These are phyloP conservation scores for Tachycineta bicolor DNA, from an alignment of 2,113 vertebrate species.

Conservation along the genomic window DNA sequence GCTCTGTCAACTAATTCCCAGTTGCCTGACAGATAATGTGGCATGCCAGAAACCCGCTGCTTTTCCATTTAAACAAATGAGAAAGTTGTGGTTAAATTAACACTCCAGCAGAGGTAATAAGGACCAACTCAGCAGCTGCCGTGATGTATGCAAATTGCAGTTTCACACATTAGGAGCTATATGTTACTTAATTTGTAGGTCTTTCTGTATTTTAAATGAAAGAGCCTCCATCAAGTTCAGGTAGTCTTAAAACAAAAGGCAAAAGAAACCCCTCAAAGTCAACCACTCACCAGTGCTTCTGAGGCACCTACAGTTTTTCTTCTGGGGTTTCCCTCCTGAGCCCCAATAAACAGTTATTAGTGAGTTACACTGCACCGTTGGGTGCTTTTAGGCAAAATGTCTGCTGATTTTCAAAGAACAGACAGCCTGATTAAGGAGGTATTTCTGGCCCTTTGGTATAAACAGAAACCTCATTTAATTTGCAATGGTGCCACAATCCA, in stretches of 20 bases:
- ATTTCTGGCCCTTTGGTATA: background rate
- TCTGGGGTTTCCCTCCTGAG: background rate
- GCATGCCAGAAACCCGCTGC: slow-evolving; percentile 40
- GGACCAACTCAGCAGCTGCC: slow-evolving; percentile 51
- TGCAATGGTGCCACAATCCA: background rate
- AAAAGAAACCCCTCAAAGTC: background rate
- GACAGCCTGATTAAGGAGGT: background rate
- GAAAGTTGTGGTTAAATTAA: slow-evolving; percentile 68
- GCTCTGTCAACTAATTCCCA: slow-evolving; percentile 34
- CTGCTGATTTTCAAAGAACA: background rate
- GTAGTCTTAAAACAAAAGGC: background rate
- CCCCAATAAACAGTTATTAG: background rate
- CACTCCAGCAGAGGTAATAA: slow-evolving; percentile 59
- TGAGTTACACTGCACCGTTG: background rate
- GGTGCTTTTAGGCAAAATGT: slow-evolving; percentile 11
- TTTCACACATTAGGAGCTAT: slow-evolving; percentile 61
- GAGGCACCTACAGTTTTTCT: background rate
- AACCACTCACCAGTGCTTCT: background rate
- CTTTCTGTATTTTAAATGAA: background rate
- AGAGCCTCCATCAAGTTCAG: background rate
- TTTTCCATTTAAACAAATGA: slow-evolving; percentile 70
- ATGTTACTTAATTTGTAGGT: slow-evolving; percentile 56
- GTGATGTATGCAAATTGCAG: slow-evolving; percentile 65
- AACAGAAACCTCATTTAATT: background rate
- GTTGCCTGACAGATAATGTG: slow-evolving; percentile 41